Base-by-base conservation (phyloP, 2,888 invertebrate genomes). In the Catonia carolina region DNA sequence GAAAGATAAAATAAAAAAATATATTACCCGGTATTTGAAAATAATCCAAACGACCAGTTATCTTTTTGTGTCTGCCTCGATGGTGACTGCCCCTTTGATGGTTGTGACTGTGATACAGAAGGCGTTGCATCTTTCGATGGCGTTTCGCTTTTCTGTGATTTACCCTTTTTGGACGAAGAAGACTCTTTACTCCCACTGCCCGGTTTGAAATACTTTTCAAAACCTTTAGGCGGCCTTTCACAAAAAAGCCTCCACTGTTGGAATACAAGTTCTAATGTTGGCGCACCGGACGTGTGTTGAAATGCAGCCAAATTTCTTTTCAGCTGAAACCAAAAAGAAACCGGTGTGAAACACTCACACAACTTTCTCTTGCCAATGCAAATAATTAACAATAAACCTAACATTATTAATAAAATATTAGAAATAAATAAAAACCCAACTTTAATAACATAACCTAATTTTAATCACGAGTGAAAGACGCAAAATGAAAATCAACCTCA, bases 171-270 rank as follows among this genome's bases (percentile, higher is more conserved):
- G n/a, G n/a, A n/a, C n/a, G n/a, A n/a, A n/a, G n/a, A n/a, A n/a
- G n/a, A n/a, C n/a, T n/a, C n/a, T n/a, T n/a, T n/a, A 33, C 58
- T 49, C 50, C 53, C 53, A 33, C 67, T 66, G 55, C 80, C 79
- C 7, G 84, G 85, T 68, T 85, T 82, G 67, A 90, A 95, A 72
- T 88, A 94, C 69, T 95, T 94, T 70, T 93, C 95, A 72, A 95
- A 95, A 1, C 95, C 95, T 74, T 93, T 93, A 0, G 94, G 94
- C 12, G 89, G 86, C 67, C 87, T 85, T 66, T 86, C 83, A 68
- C 86, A 85, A 65, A 89, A 78, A 56, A 78, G 62, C 63, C 71
- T 73, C 76, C 78, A 86, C 66, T 85, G 77, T 67, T 80, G 78
- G 71, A 81, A 72, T 63, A 83, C 75, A 64, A 76, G 75, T 73